Evolutionary conservation across 2,888 invertebrate genomes (phyloP).

Genomic region (Oconnorella tubifera): DNA sequence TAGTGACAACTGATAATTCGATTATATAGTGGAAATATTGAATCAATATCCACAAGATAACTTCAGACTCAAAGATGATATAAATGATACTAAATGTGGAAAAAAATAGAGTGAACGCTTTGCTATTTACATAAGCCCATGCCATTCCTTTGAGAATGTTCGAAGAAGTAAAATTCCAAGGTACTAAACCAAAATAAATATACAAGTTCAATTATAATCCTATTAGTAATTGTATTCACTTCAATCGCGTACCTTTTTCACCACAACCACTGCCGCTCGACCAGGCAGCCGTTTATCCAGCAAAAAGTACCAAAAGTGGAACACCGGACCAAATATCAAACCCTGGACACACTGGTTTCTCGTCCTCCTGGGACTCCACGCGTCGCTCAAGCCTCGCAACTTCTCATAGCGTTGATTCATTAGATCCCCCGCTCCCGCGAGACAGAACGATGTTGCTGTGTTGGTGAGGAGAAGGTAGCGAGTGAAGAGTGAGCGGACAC

Average conservation of each 20-base stretch:
- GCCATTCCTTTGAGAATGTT: no score
- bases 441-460: conserved; percentile 69
- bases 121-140: no score
- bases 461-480: conserved; percentile 64
- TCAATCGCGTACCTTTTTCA: conserved; percentile 81
- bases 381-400: conserved; percentile 36
- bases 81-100: no score
- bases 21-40: no score
- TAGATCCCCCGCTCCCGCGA: conserved; percentile 75
- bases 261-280: conserved; percentile 59
- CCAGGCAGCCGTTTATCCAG: conserved; percentile 73
- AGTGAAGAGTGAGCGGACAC: conserved; percentile 17
- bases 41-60: no score
- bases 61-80: no score
- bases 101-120: no score
- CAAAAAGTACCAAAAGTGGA: conserved; percentile 80
- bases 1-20: no score
- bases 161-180: no score
- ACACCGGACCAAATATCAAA: conserved; percentile 71
- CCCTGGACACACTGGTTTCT: conserved; percentile 76
- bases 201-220: no score
- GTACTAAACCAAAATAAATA: no score
- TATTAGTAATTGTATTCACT: no score
- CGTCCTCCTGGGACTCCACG: conserved; percentile 62
- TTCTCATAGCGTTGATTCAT: conserved; percentile 75